These are phyloP conservation scores for Lordiphosa clarofinis DNA, from an alignment of 1,140 invertebrate genomes.

Conservation along the genomic window DNA sequence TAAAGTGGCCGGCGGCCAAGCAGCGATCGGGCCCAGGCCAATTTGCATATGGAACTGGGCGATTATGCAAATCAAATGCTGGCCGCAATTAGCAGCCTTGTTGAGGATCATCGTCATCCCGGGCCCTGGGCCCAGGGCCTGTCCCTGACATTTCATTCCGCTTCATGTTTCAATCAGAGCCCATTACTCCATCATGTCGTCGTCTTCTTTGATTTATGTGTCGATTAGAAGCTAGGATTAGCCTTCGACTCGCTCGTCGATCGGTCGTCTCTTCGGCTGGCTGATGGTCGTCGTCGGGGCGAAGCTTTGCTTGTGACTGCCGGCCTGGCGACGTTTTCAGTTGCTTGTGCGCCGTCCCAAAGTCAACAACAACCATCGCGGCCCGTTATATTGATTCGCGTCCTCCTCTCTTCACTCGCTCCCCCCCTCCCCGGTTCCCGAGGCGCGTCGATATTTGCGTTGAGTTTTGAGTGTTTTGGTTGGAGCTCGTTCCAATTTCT, in stretches of 20 bases:
- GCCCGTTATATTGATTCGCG: not conserved
- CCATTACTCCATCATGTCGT: slow-evolving; percentile 69
- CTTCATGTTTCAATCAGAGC: slow-evolving; percentile 64
- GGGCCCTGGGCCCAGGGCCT: not conserved
- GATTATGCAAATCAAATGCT: slow-evolving; percentile 63
- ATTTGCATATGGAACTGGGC: slow-evolving; percentile 50
- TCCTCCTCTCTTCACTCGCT: too few relatives aligned
- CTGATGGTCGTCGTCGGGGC: slow-evolving; percentile 6
- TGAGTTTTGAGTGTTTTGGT: too few relatives aligned
- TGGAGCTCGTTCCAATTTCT: too few relatives aligned
- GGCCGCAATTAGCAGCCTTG: slow-evolving; percentile 66
- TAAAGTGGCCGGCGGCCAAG: slow-evolving; percentile 32
- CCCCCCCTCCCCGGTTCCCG: too few relatives aligned
- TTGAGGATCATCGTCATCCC: slow-evolving; percentile 37
- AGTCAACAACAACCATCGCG: slow-evolving; percentile 60
- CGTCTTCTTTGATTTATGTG: slow-evolving; percentile 39
- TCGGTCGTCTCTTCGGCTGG: slow-evolving; percentile 23
- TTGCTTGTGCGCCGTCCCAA: slow-evolving; percentile 67
- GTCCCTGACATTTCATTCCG: slow-evolving; percentile 21
- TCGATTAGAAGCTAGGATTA: slow-evolving; percentile 32
- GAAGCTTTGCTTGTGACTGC: slow-evolving; percentile 57
- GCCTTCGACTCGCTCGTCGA: not conserved
- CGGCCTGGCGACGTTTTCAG: slow-evolving; percentile 37
- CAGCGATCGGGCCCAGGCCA: slow-evolving; percentile 37
- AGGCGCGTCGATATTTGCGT: too few relatives aligned